phyloP scores from a whole-genome alignment of 2,797 vertebrate genomes.

The Cossypha dichroa region DNA sequence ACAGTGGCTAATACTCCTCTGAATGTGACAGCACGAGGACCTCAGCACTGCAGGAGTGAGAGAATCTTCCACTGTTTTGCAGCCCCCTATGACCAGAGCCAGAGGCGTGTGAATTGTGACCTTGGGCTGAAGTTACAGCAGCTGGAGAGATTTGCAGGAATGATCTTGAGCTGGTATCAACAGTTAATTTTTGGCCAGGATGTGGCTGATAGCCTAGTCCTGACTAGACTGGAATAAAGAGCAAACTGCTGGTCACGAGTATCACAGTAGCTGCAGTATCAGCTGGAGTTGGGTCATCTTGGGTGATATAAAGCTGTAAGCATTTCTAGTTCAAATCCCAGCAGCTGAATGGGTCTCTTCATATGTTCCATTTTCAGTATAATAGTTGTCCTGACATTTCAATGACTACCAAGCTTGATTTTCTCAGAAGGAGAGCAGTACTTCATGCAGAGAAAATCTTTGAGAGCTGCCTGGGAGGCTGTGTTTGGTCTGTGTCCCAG shows the following conservation, averaged over 20 bases:
- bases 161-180: background rate
- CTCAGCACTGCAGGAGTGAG: background rate
- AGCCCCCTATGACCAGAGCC: background rate
- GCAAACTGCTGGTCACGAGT: background rate
- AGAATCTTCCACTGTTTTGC: background rate
- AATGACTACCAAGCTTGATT: background rate
- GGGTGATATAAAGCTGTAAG: background rate
- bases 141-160: background rate
- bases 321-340: background rate
- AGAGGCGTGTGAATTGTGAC: fast-evolving
- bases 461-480: background rate
- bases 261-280: background rate
- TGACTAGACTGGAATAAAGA: background rate
- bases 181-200: background rate
- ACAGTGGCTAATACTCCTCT: background rate
- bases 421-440: background rate
- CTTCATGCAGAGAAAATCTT: background rate
- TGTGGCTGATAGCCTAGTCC: background rate
- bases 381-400: constrained; percentile 27
- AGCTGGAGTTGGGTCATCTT: background rate
- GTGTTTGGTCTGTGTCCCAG: background rate
- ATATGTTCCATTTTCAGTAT: background rate
- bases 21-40: fast-evolving
- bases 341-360: background rate
- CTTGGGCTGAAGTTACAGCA: background rate